Evolutionary conservation across 2,797 vertebrate genomes (phyloP).

Genomic region (Decapterus maruadsi): DNA sequence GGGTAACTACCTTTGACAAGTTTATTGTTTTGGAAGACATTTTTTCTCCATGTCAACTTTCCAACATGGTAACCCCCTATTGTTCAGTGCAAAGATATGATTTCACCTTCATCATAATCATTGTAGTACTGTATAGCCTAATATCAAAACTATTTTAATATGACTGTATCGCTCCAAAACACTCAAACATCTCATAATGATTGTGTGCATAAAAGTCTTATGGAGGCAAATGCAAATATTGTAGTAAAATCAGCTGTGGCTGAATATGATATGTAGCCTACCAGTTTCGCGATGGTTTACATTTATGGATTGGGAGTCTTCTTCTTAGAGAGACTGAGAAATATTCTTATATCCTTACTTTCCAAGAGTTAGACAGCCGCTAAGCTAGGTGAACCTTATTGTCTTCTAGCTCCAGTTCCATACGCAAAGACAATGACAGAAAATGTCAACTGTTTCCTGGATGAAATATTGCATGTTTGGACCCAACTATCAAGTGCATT

Average conservation of each 20-base stretch:
- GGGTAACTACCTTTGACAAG: slow-evolving; percentile 53
- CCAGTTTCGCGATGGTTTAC: neutral
- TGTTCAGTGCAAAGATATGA: slow-evolving; percentile 55
- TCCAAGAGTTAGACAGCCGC: neutral
- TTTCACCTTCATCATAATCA: slow-evolving; percentile 43
- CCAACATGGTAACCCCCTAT: slow-evolving; percentile 25
- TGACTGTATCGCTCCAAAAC: slow-evolving; percentile 25
- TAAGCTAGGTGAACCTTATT: neutral
- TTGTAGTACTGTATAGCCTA: neutral
- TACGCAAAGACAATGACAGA: neutral
- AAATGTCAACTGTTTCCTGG: neutral
- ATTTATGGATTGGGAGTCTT: neutral
- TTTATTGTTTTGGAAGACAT: slow-evolving; percentile 66
- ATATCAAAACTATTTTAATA: slow-evolving; percentile 35
- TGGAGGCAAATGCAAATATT: neutral
- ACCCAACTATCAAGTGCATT: neutral
- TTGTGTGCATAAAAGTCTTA: neutral
- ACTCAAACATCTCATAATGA: slow-evolving; percentile 16
- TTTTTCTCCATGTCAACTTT: slow-evolving; percentile 53
- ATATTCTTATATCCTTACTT: neutral
- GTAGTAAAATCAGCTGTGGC: neutral
- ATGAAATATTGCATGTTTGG: neutral
- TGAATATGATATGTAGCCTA: neutral
- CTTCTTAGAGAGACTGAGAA: neutral
- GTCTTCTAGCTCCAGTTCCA: neutral